These are phyloP conservation scores for Campoletis sonorensis DNA, from an alignment of 1,140 invertebrate genomes.

Conservation along the genomic window DNA sequence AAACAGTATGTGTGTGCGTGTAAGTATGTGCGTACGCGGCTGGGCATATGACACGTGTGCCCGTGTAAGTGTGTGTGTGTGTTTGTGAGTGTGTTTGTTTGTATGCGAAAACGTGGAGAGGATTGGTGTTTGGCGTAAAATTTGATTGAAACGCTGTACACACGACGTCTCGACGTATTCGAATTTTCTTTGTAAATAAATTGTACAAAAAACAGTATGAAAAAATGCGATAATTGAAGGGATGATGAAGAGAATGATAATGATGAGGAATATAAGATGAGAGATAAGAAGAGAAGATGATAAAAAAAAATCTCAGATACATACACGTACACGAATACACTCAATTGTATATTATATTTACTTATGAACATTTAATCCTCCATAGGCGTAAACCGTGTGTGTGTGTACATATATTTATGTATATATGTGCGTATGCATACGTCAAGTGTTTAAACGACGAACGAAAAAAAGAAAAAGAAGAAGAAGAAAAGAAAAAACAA, in stretches of 20 bases:
- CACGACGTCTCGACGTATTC: conserved; percentile 60
- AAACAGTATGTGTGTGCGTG: background rate
- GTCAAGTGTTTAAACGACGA: background rate
- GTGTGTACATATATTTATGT: no score
- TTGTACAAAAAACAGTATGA: conserved; percentile 66
- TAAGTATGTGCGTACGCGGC: background rate
- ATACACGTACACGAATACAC: conserved; percentile 54
- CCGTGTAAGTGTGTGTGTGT: background rate
- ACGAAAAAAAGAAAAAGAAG: background rate
- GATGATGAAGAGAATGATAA: background rate
- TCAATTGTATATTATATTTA: conserved; percentile 71
- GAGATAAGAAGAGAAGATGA: conserved; percentile 43
- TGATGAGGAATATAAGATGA: conserved; percentile 40
- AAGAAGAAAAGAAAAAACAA: no score
- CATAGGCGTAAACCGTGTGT: conserved; percentile 55
- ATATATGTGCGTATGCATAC: no score
- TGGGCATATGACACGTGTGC: background rate
- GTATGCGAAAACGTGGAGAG: conserved; percentile 43
- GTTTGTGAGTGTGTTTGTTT: background rate
- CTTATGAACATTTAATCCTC: conserved; percentile 72
- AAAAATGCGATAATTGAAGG: background rate
- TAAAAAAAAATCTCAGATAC: conserved; percentile 52
- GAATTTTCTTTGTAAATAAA: conserved; percentile 68
- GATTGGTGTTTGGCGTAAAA: conserved; percentile 47
- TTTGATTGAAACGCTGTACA: conserved; percentile 50